Conservation (phyloP, 1,140 invertebrate genomes). For the Achatina immaculata region DNA sequence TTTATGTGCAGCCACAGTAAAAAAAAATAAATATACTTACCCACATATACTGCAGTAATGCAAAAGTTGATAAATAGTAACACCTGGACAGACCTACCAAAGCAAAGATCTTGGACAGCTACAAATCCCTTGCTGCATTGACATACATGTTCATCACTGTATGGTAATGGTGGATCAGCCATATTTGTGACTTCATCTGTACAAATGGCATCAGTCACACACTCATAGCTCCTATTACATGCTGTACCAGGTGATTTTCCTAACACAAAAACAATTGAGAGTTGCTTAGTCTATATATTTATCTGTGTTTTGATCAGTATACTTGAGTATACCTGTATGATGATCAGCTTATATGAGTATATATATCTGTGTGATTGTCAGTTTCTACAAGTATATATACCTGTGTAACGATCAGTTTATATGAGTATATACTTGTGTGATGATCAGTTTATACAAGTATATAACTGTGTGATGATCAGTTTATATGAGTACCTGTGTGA, state of each 20-base stretch:
- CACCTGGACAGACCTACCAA: constrained; percentile 4
- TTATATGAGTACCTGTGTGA: no score
- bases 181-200: background rate
- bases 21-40: background rate
- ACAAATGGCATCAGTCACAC: background rate
- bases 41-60: background rate
- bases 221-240: constrained; percentile 15
- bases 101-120: background rate
- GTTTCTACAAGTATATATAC: no score
- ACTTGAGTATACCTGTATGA: background rate
- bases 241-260: background rate
- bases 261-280: background rate
- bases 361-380: no score
- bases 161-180: background rate
- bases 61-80: background rate
- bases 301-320: background rate
- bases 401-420: no score
- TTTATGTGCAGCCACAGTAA: background rate
- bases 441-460: no score
- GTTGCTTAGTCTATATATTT: background rate
- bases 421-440: no score
- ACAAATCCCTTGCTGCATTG: background rate
- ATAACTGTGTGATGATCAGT: no score
- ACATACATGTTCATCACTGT: background rate
- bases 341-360: no score